A percentile compares a stretch with the other conserved stretches of the same genome.
These are phyloP conservation scores for Craniophora ligustri DNA, from an alignment of 2,888 invertebrate genomes.

Conservation along the genomic window DNA sequence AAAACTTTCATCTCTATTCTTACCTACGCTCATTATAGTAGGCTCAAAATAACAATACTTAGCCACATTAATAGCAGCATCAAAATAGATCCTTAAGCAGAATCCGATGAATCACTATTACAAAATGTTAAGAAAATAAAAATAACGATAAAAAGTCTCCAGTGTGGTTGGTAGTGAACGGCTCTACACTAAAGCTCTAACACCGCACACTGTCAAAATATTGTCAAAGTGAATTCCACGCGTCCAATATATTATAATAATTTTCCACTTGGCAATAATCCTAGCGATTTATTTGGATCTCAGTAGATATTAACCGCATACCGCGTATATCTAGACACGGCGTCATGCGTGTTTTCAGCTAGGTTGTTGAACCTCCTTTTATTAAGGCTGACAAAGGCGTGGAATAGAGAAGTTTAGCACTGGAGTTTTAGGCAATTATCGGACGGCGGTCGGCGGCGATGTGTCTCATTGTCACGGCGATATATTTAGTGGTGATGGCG, in stretches of 20 bases:
- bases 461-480: constrained; percentile 74
- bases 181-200: constrained; percentile 74
- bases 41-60: constrained; percentile 51
- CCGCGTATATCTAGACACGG: constrained; percentile 83
- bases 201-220: constrained; percentile 87
- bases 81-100: constrained; percentile 74
- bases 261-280: constrained; percentile 88
- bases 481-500: constrained; percentile 78
- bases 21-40: constrained; percentile 45
- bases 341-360: constrained; percentile 73
- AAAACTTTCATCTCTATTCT: constrained; percentile 50
- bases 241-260: constrained; percentile 87
- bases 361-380: constrained; percentile 85
- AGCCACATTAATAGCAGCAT: constrained; percentile 60
- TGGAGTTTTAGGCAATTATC: constrained; percentile 69
- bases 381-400: constrained; percentile 72
- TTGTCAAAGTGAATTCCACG: constrained; percentile 87
- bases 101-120: constrained; percentile 65
- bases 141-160: constrained; percentile 69
- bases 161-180: constrained; percentile 64
- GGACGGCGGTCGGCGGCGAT: constrained; percentile 66
- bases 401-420: constrained; percentile 61
- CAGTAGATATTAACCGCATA: constrained; percentile 85
- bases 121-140: constrained; percentile 68
- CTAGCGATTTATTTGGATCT: constrained; percentile 88